A percentile compares a stretch with the other conserved stretches of the same genome.
Conservation (phyloP, 2,888 invertebrate species). For the Adelphocoris suturalis region DNA sequence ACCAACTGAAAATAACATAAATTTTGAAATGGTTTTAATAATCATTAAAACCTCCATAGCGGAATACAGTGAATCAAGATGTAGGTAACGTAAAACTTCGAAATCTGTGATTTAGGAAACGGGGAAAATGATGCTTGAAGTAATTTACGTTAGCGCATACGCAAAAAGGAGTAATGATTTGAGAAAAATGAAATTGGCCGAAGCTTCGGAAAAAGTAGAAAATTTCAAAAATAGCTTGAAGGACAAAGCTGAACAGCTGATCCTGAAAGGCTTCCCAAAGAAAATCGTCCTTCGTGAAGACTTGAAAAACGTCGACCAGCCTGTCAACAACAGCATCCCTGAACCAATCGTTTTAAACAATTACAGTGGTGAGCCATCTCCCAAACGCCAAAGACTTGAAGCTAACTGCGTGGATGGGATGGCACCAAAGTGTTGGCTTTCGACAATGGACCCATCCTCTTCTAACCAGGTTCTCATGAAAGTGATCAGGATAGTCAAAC, state of each 20-base stretch:
- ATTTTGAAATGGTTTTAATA: too few relatives aligned
- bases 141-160: too few relatives aligned
- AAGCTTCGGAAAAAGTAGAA: too few relatives aligned
- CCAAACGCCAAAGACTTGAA: constrained; percentile 76
- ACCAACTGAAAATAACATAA: too few relatives aligned
- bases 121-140: too few relatives aligned
- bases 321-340: constrained; percentile 93
- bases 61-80: too few relatives aligned
- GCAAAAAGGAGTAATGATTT: too few relatives aligned
- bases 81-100: too few relatives aligned
- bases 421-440: constrained; percentile 89
- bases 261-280: constrained; percentile 93
- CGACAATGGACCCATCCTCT: constrained; percentile 90
- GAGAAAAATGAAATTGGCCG: too few relatives aligned
- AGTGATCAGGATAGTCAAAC: constrained; percentile 95
- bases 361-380: constrained; percentile 76
- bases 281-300: constrained; percentile 92
- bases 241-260: constrained; percentile 91
- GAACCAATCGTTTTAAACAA: constrained; percentile 85
- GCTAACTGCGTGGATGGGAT: constrained; percentile 77
- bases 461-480: constrained; percentile 93
- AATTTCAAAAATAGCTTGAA: constrained; percentile 94
- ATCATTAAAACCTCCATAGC: too few relatives aligned
- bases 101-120: too few relatives aligned
- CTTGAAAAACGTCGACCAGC: constrained; percentile 88